Evolutionary conservation across 2,888 invertebrate species (phyloP).

Genomic region (Tillus elongatus): DNA sequence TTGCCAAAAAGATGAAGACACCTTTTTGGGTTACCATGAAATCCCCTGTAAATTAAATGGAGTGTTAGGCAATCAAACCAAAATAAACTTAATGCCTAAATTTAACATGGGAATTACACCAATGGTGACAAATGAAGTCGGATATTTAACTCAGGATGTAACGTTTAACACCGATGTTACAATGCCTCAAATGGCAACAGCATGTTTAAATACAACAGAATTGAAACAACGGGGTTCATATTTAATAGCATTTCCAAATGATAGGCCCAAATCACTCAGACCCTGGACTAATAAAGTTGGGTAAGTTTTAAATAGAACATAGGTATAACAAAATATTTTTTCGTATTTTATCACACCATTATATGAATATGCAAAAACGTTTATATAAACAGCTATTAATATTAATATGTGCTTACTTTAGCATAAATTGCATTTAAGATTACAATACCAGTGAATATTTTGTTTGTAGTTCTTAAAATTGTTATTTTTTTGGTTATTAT

Average conservation of each 20-base stretch:
- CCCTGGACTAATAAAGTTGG: constrained; percentile 20
- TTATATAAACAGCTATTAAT: no score
- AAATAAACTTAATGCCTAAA: constrained; percentile 22
- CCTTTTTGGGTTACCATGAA: no score
- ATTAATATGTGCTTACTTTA: no score
- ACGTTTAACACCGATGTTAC: constrained; percentile 27
- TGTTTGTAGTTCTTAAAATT: no score
- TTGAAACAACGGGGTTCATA: constrained; percentile 21
- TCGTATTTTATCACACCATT: no score
- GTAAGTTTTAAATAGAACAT: constrained; percentile 7
- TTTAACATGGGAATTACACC: constrained; percentile 36
- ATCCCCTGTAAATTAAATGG: no score
- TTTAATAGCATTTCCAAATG: constrained; percentile 40
- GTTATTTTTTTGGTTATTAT: no score
- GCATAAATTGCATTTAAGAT: no score
- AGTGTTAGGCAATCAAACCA: no score
- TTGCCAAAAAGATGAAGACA: no score
- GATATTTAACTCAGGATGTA: constrained; percentile 31
- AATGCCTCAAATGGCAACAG: constrained; percentile 27
- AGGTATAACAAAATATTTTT: constrained; percentile 6
- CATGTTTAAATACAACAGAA: constrained; percentile 17
- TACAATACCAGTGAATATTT: no score
- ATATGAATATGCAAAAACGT: no score
- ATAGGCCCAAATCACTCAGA: constrained; percentile 29
- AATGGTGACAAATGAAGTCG: constrained; percentile 32